These are phyloP conservation scores for Lycocerus yunnanus DNA, from an alignment of 2,888 invertebrate species.

Conservation along the genomic window DNA sequence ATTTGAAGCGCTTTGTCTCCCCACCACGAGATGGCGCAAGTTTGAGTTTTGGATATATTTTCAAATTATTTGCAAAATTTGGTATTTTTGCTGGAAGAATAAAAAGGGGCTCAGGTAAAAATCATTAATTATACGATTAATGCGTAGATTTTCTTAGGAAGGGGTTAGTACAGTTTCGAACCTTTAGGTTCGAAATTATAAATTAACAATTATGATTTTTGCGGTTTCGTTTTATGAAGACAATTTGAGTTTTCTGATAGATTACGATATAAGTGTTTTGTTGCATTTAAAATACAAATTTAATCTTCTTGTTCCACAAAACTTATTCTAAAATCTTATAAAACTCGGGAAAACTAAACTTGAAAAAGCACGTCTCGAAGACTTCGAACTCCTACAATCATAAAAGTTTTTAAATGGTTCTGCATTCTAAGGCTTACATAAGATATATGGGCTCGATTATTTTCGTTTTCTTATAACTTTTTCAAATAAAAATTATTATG, in stretches of 20 bases:
- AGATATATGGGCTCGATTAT: constrained; percentile 40
- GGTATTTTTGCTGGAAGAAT: too few species aligned
- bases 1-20: neutral
- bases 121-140: neutral
- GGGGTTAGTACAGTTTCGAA: neutral
- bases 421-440: constrained; percentile 42
- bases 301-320: constrained; percentile 43
- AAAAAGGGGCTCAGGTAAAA: neutral
- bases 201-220: neutral
- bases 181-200: neutral
- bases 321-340: constrained; percentile 44
- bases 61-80: neutral
- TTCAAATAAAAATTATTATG: constrained; percentile 24
- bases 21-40: neutral
- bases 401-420: constrained; percentile 47
- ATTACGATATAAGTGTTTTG: neutral
- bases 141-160: neutral
- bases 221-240: neutral
- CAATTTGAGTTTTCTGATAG: neutral
- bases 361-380: constrained; percentile 43
- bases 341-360: constrained; percentile 41
- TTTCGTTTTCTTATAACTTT: constrained; percentile 19
- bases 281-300: constrained; percentile 38
- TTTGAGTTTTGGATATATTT: neutral
- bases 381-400: constrained; percentile 45